Evolutionary conservation across 2,113 vertebrate genomes (phyloP), one percentile per base, ranked within the genome.

Genomic region (Rafetus swinhoei): DNA sequence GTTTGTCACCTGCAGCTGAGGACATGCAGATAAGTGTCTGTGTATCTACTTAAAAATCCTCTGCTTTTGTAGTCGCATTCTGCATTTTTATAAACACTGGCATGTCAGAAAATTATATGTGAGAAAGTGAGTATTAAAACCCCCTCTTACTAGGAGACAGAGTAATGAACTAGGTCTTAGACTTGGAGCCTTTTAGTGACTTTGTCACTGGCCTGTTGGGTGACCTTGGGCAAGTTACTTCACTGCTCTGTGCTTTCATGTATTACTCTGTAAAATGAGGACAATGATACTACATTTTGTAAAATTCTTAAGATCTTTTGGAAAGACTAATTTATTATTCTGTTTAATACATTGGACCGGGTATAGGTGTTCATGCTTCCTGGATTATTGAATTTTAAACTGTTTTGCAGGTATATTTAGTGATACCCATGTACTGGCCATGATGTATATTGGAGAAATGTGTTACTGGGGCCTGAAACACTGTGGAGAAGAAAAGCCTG

Each of bases 371-470:
- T 69, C 16, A 5, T 72, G 16, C 35, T 19, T 21, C 2, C 19
- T 19, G 9, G 18, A 35, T 8, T 35, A 14, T 89, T 55, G 1
- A 81, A 29, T 32, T 94, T 3, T 95, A 9, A 95, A 96, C 94
- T 89, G 56, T 93, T 97, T 85, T 72, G 29, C 94, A 99, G 99
- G 99, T 87, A 87, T 99, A 95, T 99, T 99, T 97, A 99, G 98
- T 91, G 98, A 99, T 83, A 98, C 98, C 82, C 98, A 98, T 82
- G 94, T 98, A 60, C 96, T 99, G 97, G 99, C 99, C 0, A 98
- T 99, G 98, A 99, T 99, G 99, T 99, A 99, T 97, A 98, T 99
- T 12, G 99, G 99, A 83, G 99, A 99, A 98, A 99, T 99, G 99
- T 99, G 99, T 98, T 99, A 99, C 97, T 99, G 99, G 99, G 99